Evolutionary conservation across 2,113 vertebrate species (phyloP).

Genomic region (Gallinago media): DNA sequence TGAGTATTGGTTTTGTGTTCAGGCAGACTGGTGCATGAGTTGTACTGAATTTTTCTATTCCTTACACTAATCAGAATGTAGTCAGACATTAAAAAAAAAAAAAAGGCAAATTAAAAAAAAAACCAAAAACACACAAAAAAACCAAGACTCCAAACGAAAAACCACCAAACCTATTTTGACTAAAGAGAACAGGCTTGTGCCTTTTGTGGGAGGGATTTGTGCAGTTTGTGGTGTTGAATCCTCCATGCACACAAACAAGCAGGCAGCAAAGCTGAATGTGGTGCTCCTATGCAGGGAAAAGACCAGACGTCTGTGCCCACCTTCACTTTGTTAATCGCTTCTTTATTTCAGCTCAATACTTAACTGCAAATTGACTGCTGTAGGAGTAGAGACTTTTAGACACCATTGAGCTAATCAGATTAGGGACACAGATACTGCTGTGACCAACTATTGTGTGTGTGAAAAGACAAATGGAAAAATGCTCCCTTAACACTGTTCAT

Average conservation of each 20-base stretch:
- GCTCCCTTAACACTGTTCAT: not conserved
- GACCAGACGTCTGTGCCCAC: not conserved
- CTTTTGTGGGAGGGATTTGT: not conserved
- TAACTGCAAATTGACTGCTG: constrained; percentile 43
- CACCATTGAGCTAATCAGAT: constrained; percentile 65
- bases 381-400: constrained; percentile 60
- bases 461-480: constrained; percentile 67
- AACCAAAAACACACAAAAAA: not conserved
- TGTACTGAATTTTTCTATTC: not conserved
- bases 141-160: not conserved
- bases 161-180: not conserved
- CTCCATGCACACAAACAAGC: not conserved
- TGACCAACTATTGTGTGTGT: not conserved
- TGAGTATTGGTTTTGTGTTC: not conserved
- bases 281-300: not conserved
- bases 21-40: not conserved
- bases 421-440: constrained; percentile 15
- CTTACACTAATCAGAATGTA: not conserved
- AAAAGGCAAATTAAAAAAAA: not conserved
- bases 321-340: constrained; percentile 50
- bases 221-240: not conserved
- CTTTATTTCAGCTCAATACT: constrained; percentile 48
- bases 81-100: not conserved
- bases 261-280: not conserved
- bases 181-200: not conserved